Percentiles rank a stretch among this genome's conserved stretches.
phyloP scores from a whole-genome alignment of 2,113 vertebrate genomes.

The Siphamia tubifer region DNA sequence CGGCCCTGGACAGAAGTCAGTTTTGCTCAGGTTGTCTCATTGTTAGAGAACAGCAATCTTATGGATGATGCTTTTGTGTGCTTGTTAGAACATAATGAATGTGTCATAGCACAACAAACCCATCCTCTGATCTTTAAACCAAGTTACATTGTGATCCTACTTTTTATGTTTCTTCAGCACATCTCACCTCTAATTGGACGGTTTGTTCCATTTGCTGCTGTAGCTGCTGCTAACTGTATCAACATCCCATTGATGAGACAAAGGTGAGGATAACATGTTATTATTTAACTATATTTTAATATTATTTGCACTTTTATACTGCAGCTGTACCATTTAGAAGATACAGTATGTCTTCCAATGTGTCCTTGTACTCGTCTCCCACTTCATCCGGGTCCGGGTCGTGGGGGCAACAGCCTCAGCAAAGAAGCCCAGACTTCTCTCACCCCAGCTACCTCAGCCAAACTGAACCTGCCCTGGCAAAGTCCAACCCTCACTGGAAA shows the following conservation, averaged over 20 bases:
- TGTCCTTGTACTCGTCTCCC: no score
- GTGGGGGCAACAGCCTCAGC: no score
- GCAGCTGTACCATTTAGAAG: no score
- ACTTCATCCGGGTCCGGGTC: no score
- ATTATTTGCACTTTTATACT: no score
- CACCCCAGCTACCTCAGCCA: no score
- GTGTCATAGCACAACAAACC: background rate
- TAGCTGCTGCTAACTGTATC: slow-evolving; percentile 99
- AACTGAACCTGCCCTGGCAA: no score
- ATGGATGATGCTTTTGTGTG: background rate
- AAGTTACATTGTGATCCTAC: background rate
- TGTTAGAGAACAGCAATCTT: slow-evolving; percentile 2
- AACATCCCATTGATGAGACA: slow-evolving; percentile 99
- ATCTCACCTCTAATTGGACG: slow-evolving; percentile 93
- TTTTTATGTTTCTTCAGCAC: slow-evolving; percentile 73
- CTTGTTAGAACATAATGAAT: background rate
- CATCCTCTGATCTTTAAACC: background rate
- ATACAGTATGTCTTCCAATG: no score
- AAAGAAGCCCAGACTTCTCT: no score
- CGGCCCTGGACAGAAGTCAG: no score
- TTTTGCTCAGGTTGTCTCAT: background rate
- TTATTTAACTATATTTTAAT: no score
- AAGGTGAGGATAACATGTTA: slow-evolving; percentile 83
- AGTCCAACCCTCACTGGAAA: no score
- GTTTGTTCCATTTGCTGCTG: slow-evolving; percentile 97